Evolutionary conservation across 1,140 invertebrate species (phyloP).

Genomic region (Solen grandis): DNA sequence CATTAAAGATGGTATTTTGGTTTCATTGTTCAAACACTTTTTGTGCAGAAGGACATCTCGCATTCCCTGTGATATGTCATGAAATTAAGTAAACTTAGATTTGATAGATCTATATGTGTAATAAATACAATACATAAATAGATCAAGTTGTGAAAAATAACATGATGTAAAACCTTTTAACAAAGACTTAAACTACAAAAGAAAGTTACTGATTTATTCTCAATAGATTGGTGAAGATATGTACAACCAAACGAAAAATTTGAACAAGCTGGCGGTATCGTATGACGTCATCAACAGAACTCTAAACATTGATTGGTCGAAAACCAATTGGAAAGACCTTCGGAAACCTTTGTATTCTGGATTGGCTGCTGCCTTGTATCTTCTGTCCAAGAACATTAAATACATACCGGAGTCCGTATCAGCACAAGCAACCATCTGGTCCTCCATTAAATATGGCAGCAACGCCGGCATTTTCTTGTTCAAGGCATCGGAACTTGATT

Average conservation of each 20-base stretch:
- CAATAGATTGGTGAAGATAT: conserved; percentile 45
- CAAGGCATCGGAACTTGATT: background rate
- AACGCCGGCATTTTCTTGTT: conserved; percentile 7
- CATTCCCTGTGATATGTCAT: too few relatives aligned
- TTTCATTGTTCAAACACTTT: too few relatives aligned
- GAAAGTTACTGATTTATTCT: too few relatives aligned
- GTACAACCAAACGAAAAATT: conserved; percentile 26
- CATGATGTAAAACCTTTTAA: too few relatives aligned
- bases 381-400: conserved; percentile 39
- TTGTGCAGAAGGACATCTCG: too few relatives aligned
- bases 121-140: too few relatives aligned
- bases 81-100: too few relatives aligned
- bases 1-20: too few relatives aligned
- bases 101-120: too few relatives aligned
- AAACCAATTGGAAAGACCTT: conserved; percentile 67
- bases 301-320: conserved; percentile 73
- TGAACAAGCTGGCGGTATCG: background rate
- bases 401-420: conserved; percentile 26
- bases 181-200: too few relatives aligned
- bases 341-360: conserved; percentile 72
- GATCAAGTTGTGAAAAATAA: too few relatives aligned
- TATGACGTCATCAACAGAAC: conserved; percentile 50
- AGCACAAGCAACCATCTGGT: conserved; percentile 35
- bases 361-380: conserved; percentile 65
- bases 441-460: background rate